Evolutionary conservation across 2,797 vertebrate genomes (phyloP), one percentile per base, ranked within the genome.

Genomic region (Gephyroberyx darwinii): DNA sequence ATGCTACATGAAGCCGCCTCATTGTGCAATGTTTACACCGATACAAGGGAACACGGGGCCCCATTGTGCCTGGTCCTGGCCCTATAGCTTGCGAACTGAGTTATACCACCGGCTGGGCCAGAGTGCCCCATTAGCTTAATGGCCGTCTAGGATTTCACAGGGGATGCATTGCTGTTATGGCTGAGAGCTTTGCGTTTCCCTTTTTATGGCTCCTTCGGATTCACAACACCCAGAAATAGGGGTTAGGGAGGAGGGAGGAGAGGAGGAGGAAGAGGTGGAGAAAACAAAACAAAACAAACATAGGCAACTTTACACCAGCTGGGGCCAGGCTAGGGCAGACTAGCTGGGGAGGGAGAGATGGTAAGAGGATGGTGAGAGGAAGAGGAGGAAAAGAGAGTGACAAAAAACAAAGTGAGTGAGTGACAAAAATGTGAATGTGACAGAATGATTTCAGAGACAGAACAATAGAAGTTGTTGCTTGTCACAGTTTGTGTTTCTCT

Each of bases 41-140:
- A 91, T 90, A 93, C 84, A 83, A 76, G 84, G 82, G 47, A 90
- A 91, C 84, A 87, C 39, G 82, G 84, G 81, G 80, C 78, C 83
- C 71, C 84, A 74, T 80, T 82, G 75, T 81, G 74, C 72, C 66
- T 75, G 73, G 70, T 69, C 74, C 76, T 2, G 65, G 83, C 75
- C 74, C 77, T 76, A 55, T 50, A 86, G 78, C 86, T 80, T 59
- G 59, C 52, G 72, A 68, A 79, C 84, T 86, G 84, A 86, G 80
- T 89, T 90, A 91, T 89, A 89, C 90, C 82, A 82, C 88, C 69
- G 83, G 77, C 88, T 85, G 84, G 84, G 89, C 87, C 87, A 88
- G 90, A 94, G 91, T 90, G 89, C 91, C 89, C 93, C 91, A 94
- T 94, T 94, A 94, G 89, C 92, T 91, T 94, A 94, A 94, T 95